Evolutionary conservation across 2,113 vertebrate genomes (phyloP), one percentile per base, ranked within the genome.

Genomic region (Lepus americanus): DNA sequence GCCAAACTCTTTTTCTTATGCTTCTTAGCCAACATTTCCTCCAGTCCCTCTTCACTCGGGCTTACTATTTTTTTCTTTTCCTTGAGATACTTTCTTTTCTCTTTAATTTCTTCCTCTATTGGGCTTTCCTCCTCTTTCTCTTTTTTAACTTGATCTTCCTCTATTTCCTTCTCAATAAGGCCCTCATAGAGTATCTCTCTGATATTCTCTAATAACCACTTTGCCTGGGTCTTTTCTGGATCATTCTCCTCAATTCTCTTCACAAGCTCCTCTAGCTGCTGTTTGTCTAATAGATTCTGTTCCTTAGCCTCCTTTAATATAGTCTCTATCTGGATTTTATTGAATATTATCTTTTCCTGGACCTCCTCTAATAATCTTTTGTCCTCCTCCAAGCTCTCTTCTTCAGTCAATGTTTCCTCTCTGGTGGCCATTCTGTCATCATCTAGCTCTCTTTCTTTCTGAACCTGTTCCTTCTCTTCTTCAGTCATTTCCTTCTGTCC

Each of bases 131-230:
- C 55, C 55, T 20, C 55, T 59, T 19, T 59, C 2, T 19, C 55
- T 19, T 19, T 19, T 59, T 59, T 59, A 59, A 59, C 55, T 17
- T 14, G n/a, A 53, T 9, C 31, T 89, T 79, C 72, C 64, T 77
- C 72, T 39, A 3, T 87, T 81, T 92, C 77, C 16, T 92, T 70
- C 27, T 94, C 74, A 51, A 44, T 6, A 74, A 72, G 76, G 39
- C 19, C 44, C 51, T 89, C 63, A 3, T 31, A 82, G 63, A 96
- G 55, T 44, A 6, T 27, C 22, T 55, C 61, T 81, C 82, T 94
- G 44, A 85, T 82, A 31, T 19, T 77, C 39, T 90, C 74, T 49
- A 91, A 27, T 66, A 95, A 81, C 73, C 77, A 87, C 55, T 89
- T 93, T 12, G 55, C 8, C 16, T 29, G 79, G n/a, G 36, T 74